These are phyloP conservation scores for Trichomalopsis sarcophagae DNA, from an alignment of 1,140 invertebrate genomes.

Conservation along the genomic window DNA sequence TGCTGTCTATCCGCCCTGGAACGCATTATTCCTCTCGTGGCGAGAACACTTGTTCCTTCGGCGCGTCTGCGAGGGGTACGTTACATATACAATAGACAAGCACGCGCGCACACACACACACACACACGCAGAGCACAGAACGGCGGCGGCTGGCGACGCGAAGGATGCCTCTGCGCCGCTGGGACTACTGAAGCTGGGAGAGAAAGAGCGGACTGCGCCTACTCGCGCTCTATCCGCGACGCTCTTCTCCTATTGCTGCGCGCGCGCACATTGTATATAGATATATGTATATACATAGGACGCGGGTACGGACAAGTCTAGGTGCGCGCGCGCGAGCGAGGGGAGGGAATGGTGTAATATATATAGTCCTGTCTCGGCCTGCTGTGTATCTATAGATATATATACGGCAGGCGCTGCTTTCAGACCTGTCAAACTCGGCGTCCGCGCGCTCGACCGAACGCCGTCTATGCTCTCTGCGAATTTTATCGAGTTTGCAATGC, in stretches of 20 bases:
- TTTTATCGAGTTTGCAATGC: background rate
- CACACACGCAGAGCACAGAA: too few species aligned
- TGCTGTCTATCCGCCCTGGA: background rate
- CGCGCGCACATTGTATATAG: background rate
- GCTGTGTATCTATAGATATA: background rate
- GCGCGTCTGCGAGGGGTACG: too few species aligned
- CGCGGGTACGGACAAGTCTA: background rate
- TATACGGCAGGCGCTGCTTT: background rate
- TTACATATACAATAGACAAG: too few species aligned
- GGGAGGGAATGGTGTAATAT: background rate
- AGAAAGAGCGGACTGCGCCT: background rate
- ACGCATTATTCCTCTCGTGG: background rate
- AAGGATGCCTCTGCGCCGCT: background rate
- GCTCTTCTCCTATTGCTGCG: background rate
- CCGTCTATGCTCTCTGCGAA: background rate
- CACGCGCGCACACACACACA: background rate
- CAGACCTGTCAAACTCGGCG: constrained; percentile 8
- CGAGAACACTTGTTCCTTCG: too few species aligned
- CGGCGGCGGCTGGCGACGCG: too few species aligned
- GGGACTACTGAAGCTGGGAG: background rate
- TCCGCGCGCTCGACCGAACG: background rate
- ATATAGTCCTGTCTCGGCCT: background rate
- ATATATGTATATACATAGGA: background rate
- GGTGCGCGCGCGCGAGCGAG: background rate
- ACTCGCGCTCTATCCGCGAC: background rate